Evolutionary conservation across 1,140 invertebrate species (phyloP), one percentile per base, ranked within the genome.

Genomic region (Helicoverpa zea): DNA sequence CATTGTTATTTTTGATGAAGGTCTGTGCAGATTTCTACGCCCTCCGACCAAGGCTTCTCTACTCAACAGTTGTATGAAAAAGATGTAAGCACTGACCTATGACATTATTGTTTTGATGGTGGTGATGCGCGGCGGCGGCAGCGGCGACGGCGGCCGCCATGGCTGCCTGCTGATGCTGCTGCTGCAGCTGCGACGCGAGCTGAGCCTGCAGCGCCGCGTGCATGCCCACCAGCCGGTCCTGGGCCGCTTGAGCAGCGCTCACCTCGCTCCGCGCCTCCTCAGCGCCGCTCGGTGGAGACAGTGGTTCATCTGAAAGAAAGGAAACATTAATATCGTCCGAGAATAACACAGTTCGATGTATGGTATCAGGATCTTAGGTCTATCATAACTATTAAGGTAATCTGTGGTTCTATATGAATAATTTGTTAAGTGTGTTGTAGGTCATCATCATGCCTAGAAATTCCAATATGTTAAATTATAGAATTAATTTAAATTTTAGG

Each of bases 191-290:
- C 81, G 95, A 94, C 77, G 96, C 96, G 10, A 96, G 93, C 89
- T 96, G 93, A 49, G 96, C 95, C 82, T 96, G 96, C 73, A 96
- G 93, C 72, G 96, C 96, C 47, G 95, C 95, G 92, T 94, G 93
- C 91, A 93, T 86, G 83, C 87, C 96, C 95, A 86, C 95, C 94
- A 88, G 93, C 95, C 75, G 94, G 90, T 87, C 88, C 81, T 43
- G 64, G 56, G 80, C 83, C 5, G 68, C 72, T 76, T 51, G 75
- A 76, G 79, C 84, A 73, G 61, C 81, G 56, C 79, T 64, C 9
- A 58, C 82, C n/a, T 81, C 85, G 10, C 88, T 87, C 47, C 91
- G 89, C 14, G 83, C 82, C 81, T 92, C 90, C 66, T 91, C 89
- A n/a, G 75, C 81, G 79, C 83, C 80, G 81, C 92, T 90, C 81